Base-by-base conservation (phyloP, 2,113 vertebrate genomes). In the Saccopteryx bilineata region DNA sequence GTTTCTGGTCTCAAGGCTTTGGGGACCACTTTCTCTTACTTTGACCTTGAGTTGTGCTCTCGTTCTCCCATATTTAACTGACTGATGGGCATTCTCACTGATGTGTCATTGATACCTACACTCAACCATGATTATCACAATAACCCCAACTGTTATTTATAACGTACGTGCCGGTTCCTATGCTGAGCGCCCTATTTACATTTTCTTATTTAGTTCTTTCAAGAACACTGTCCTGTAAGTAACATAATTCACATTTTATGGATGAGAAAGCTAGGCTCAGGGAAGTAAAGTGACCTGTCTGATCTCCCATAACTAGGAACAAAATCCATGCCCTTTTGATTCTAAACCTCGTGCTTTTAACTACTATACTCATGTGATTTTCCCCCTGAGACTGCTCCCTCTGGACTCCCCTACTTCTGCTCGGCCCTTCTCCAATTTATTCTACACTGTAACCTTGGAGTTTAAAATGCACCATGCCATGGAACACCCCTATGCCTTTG, bases 191-290 rank as follows among this genome's bases (percentile, higher is more conserved):
- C 60, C 46, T 90, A 61, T 61, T 87, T 90, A 63, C 72, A 81
- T 87, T 87, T 94, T 90, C 79, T 83, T 92, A 82, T 68, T 90
- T 90, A 80, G 87, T 71, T 11, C 3, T 84, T 18, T 63, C 4
- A 56, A 78, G 65, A 92, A 60, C 21, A 88, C 2, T 84, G 4
- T 58, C 7, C 19, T 63, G 4, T 81, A 39, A 91, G 52, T 68
- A 82, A 61, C 65, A 50, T 28, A 69, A 61, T 39, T 83, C 58
- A 71, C 31, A 80, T 87, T 74, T 80, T 87, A 31, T 31, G 90
- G 46, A 85, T 88, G 72, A 65, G 28, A 81, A 92, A 85, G 81
- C 56, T 54, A 89, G 68, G 46, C 19, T 85, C 61, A 78, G 85
- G 66, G 10, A 90, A 5, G n/a, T 48, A 9, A 63, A 87, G 66